Conservation (phyloP, 2,888 invertebrate species). For the Patella ulyssiponensis region DNA sequence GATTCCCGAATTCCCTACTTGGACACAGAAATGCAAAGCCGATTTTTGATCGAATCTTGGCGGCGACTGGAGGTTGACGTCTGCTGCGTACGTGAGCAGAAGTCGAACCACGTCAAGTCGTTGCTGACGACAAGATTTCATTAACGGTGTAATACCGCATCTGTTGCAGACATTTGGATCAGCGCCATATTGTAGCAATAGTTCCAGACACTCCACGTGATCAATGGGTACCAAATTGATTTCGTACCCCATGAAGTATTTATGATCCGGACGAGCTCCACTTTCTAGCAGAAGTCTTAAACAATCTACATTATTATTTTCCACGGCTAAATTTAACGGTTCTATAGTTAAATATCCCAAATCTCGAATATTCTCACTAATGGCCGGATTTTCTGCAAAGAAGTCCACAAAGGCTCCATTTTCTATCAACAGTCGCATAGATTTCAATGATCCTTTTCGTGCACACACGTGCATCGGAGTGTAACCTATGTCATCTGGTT, state of each 20-base stretch:
- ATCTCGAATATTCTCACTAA: conserved; percentile 53
- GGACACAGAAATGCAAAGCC: conserved; percentile 89
- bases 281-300: conserved; percentile 81
- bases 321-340: conserved; percentile 88
- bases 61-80: conserved; percentile 88
- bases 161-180: conserved; percentile 89
- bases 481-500: conserved; percentile 90
- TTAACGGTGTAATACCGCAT: conserved; percentile 89
- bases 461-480: conserved; percentile 92
- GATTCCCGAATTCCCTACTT: conserved; percentile 81
- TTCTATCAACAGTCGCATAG: conserved; percentile 78
- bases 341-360: conserved; percentile 77
- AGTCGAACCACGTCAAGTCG: conserved; percentile 70
- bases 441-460: conserved; percentile 82
- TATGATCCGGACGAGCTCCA: conserved; percentile 91
- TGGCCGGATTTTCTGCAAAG: conserved; percentile 75
- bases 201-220: conserved; percentile 85
- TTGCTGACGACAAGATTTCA: conserved; percentile 84
- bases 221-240: conserved; percentile 86
- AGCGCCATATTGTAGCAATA: conserved; percentile 88
- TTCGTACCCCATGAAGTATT: conserved; percentile 92
- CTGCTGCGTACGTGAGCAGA: conserved; percentile 85
- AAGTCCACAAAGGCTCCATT: conserved; percentile 87
- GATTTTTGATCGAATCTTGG: conserved; percentile 89
- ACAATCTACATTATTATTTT: conserved; percentile 84